Percentiles rank a stretch among this genome's conserved stretches.
phyloP scores from a whole-genome alignment of 2,797 vertebrate genomes.

The Rhinoraja longicauda region DNA sequence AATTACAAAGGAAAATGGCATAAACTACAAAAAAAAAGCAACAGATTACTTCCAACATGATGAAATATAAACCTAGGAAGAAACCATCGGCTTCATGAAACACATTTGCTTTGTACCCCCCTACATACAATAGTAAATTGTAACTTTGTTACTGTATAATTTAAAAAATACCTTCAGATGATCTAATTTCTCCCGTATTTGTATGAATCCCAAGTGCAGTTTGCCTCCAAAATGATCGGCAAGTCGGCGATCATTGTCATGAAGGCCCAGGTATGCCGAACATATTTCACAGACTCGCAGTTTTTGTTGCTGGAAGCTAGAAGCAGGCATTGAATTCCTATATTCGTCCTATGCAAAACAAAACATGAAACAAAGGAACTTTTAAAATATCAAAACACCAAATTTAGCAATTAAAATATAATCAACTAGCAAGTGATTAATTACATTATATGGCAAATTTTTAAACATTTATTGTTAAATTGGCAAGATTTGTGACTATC shows the following conservation, averaged over 20 bases:
- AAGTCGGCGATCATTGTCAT: slow-evolving; percentile 92
- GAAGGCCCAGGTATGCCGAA: slow-evolving; percentile 93
- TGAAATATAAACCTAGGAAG: background rate
- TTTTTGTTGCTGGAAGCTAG: slow-evolving; percentile 97
- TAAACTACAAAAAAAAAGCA: background rate
- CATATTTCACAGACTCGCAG: slow-evolving; percentile 95
- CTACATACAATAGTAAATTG: background rate
- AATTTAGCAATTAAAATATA: background rate
- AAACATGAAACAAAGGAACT: background rate
- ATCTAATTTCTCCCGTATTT: slow-evolving; percentile 94
- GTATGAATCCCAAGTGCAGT: slow-evolving; percentile 95
- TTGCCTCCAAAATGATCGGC: slow-evolving; percentile 98
- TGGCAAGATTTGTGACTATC: background rate
- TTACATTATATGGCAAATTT: background rate
- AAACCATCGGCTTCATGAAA: background rate
- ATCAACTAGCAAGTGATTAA: background rate
- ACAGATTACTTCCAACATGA: background rate
- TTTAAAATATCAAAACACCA: background rate
- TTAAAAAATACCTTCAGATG: slow-evolving; percentile 71
- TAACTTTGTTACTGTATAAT: background rate
- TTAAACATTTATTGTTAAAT: background rate
- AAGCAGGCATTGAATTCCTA: slow-evolving; percentile 96
- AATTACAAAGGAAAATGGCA: background rate
- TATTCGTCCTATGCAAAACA: slow-evolving; percentile 77
- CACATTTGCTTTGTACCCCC: background rate